These are phyloP conservation scores for Oostethus manadensis DNA, from an alignment of 2,113 vertebrate genomes.

Conservation along the genomic window DNA sequence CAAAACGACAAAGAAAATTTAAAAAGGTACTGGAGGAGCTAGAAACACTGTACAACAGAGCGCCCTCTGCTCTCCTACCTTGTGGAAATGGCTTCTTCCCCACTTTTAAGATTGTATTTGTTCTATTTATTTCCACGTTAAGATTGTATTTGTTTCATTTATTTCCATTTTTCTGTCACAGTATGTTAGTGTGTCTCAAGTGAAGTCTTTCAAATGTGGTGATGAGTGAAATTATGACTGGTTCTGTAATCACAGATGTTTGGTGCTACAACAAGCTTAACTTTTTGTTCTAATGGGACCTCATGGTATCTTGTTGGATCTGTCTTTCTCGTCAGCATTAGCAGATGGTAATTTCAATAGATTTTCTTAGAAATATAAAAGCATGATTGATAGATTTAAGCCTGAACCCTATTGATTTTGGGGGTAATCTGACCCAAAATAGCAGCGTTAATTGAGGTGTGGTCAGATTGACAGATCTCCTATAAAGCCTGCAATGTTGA, in stretches of 20 bases:
- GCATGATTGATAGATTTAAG: neutral
- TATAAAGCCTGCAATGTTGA: neutral
- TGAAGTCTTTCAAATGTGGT: slow-evolving; percentile 37
- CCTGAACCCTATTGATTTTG: neutral
- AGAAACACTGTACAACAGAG: slow-evolving; percentile 67
- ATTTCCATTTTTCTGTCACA: slow-evolving; percentile 28
- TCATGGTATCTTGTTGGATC: neutral
- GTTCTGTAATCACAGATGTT: neutral
- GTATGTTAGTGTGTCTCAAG: slow-evolving; percentile 36
- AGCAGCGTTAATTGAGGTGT: neutral
- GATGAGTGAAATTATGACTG: slow-evolving; percentile 44
- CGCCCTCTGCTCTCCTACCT: slow-evolving; percentile 48
- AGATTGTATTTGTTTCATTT: slow-evolving; percentile 29
- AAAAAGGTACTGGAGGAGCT: slow-evolving; percentile 98
- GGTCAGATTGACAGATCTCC: neutral
- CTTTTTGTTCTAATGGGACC: too few species aligned
- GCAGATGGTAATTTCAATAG: neutral
- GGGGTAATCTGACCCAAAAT: neutral
- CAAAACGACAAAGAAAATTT: slow-evolving; percentile 99
- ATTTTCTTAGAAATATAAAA: neutral
- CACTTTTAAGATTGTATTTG: slow-evolving; percentile 24
- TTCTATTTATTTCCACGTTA: slow-evolving; percentile 20
- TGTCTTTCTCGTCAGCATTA: neutral
- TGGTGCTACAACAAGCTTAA: too few species aligned
- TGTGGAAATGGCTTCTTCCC: slow-evolving; percentile 43